phyloP scores from a whole-genome alignment of 2,113 vertebrate genomes.

The Trichomycterus rosablanca region DNA sequence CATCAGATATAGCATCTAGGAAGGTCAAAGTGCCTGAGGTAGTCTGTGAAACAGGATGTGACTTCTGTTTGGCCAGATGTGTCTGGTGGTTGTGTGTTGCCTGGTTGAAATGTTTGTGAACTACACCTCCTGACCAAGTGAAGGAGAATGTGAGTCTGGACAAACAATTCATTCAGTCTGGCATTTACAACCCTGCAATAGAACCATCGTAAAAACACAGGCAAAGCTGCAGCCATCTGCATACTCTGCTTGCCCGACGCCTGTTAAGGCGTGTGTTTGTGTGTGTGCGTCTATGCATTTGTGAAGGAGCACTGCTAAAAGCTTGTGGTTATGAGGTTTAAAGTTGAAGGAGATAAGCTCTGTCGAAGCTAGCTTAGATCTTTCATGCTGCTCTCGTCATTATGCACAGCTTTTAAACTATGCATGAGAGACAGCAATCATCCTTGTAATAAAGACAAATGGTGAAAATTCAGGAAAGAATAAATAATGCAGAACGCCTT shows the following conservation, averaged over 20 bases:
- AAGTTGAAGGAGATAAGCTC: background rate
- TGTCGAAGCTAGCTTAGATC: background rate
- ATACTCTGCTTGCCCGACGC: conserved; percentile 3
- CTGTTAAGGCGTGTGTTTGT: conserved; percentile 4
- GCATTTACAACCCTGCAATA: conserved; percentile 74
- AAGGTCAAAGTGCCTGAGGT: background rate
- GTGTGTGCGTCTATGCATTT: background rate
- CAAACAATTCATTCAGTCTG: conserved; percentile 53
- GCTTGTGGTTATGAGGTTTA: conserved; percentile 2
- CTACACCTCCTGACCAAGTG: conserved; percentile 32
- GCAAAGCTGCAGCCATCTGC: conserved; percentile 24
- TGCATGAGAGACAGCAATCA: background rate
- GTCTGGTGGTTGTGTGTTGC: conserved; percentile 16
- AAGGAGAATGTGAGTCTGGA: conserved; percentile 26
- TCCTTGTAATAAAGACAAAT: background rate
- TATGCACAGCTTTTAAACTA: background rate
- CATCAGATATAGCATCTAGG: background rate
- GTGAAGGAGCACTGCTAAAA: background rate
- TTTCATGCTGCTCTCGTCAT: background rate
- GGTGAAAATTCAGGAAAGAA: background rate
- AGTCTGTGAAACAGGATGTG: background rate
- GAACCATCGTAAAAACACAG: conserved; percentile 71
- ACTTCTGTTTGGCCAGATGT: background rate
- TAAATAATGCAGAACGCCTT: background rate
- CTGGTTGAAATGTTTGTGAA: conserved; percentile 41